These are phyloP conservation scores for Psophia crepitans DNA, from an alignment of 2,113 vertebrate species.

Conservation along the genomic window DNA sequence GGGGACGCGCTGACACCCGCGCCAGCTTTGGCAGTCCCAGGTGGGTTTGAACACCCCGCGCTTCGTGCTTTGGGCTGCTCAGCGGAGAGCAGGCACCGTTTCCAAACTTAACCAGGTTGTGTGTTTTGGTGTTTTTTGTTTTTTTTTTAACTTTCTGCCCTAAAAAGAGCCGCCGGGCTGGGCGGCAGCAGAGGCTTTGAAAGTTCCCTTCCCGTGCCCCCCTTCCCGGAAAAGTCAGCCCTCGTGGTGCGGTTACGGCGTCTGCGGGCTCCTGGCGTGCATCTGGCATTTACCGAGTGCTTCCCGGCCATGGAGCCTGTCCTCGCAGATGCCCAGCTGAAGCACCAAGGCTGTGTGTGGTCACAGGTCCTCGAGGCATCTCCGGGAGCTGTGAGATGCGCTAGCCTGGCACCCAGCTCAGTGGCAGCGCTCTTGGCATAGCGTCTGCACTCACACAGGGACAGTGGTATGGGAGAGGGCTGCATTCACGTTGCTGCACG, in stretches of 20 bases:
- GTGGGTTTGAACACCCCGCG: neutral
- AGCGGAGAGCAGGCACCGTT: rapidly evolving
- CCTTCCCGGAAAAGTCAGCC: neutral
- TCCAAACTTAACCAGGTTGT: neutral
- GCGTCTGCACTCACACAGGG: neutral
- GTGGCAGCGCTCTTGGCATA: neutral
- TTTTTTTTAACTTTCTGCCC: neutral
- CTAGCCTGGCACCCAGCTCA: neutral
- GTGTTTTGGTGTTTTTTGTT: neutral
- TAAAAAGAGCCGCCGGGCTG: neutral
- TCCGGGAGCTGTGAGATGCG: neutral
- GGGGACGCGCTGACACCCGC: rapidly evolving
- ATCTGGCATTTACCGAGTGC: rapidly evolving
- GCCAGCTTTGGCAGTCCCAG: neutral
- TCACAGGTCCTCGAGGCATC: neutral
- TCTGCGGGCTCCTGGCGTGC: neutral
- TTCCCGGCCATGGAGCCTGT: neutral
- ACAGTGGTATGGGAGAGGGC: neutral
- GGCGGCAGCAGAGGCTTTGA: neutral
- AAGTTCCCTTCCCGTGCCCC: neutral
- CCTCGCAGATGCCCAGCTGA: rapidly evolving
- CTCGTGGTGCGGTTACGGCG: rapidly evolving
- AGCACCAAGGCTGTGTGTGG: neutral
- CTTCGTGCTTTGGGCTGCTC: neutral
- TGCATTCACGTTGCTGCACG: rapidly evolving